phyloP scores from a whole-genome alignment of 2,888 invertebrate species.

The Amiota minor region DNA sequence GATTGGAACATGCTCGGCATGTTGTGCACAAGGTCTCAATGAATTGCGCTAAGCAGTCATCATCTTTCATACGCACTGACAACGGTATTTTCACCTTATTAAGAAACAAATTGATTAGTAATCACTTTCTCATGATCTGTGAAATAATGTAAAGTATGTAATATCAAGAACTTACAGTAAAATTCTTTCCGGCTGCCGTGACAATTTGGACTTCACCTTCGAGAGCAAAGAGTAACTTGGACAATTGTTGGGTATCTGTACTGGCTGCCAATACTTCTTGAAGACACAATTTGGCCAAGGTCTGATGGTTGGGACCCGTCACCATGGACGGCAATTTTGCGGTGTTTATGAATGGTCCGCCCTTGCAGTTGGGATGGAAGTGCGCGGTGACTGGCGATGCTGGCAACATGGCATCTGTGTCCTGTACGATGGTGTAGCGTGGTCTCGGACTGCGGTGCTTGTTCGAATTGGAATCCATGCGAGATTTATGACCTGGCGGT shows the following conservation, averaged over 20 bases:
- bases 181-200: constrained; percentile 73
- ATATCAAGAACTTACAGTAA: constrained; percentile 63
- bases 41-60: constrained; percentile 71
- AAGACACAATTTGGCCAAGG: constrained; percentile 72
- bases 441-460: constrained; percentile 76
- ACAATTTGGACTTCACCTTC: constrained; percentile 74
- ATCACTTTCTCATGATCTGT: not conserved
- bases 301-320: constrained; percentile 75
- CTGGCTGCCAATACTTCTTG: constrained; percentile 73
- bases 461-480: constrained; percentile 75
- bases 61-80: constrained; percentile 70
- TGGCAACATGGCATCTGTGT: constrained; percentile 74
- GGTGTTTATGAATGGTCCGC: constrained; percentile 75
- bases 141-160: not conserved
- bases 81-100: constrained; percentile 73
- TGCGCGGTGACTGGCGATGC: constrained; percentile 76
- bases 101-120: constrained; percentile 10
- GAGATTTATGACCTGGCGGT: constrained; percentile 92
- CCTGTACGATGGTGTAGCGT: constrained; percentile 76
- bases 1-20: constrained; percentile 72
- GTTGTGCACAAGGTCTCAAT: constrained; percentile 72
- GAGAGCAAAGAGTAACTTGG: constrained; percentile 69
- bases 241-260: constrained; percentile 72
- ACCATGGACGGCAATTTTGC: constrained; percentile 74
- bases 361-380: constrained; percentile 75